phyloP scores from a whole-genome alignment of 2,113 vertebrate genomes.

The Cyanistes caeruleus region DNA sequence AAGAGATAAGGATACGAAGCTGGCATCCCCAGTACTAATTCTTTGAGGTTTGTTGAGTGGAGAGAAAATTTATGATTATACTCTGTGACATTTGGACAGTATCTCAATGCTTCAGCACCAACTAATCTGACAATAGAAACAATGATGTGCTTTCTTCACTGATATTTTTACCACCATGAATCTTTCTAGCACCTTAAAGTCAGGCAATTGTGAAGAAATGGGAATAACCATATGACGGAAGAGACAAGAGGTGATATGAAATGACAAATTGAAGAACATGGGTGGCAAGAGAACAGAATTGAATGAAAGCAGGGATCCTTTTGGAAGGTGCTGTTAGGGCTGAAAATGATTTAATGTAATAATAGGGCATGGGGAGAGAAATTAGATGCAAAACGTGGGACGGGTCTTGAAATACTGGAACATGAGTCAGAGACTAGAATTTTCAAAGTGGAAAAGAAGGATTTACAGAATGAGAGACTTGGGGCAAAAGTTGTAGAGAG shows the following conservation, averaged over 20 bases:
- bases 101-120: background rate
- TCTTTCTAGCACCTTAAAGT: constrained; percentile 12
- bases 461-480: background rate
- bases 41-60: background rate
- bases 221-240: background rate
- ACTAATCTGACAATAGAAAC: constrained; percentile 19
- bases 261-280: background rate
- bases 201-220: background rate
- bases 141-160: background rate
- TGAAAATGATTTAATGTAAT: background rate
- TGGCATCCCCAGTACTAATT: background rate
- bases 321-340: background rate
- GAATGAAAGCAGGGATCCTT: background rate
- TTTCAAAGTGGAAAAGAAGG: background rate
- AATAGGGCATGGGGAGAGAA: background rate
- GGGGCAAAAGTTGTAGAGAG: background rate
- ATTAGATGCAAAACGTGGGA: background rate
- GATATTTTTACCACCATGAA: background rate
- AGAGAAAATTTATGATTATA: background rate
- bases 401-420: background rate
- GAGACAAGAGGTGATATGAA: background rate
- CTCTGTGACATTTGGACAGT: background rate
- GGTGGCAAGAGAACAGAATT: background rate
- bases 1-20: background rate
- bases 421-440: background rate